These are phyloP conservation scores for Balanococcus diminutus DNA, from an alignment of 2,888 invertebrate species.

Conservation along the genomic window DNA sequence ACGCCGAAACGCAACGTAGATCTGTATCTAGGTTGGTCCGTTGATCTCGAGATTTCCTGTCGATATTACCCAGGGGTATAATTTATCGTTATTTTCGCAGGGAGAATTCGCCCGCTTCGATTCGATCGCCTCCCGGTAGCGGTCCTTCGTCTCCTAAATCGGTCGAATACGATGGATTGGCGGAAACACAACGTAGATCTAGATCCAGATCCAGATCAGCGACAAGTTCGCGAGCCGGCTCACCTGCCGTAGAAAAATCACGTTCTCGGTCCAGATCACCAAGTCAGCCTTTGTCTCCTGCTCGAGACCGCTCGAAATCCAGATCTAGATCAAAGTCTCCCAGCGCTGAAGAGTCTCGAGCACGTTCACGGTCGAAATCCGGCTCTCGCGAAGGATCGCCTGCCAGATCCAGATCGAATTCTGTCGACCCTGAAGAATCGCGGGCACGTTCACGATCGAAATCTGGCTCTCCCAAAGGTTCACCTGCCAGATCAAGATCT, in stretches of 20 bases:
- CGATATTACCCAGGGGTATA: background rate
- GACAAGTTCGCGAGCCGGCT: conserved; percentile 58
- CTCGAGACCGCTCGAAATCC: conserved; percentile 58
- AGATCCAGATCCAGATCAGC: conserved; percentile 57
- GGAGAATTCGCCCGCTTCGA: background rate
- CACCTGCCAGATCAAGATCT: conserved; percentile 57
- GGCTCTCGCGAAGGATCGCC: conserved; percentile 59
- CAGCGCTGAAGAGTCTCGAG: conserved; percentile 58
- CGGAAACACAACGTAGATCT: conserved; percentile 57
- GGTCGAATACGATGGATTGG: conserved; percentile 57
- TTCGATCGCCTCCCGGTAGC: background rate
- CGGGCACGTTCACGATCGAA: conserved; percentile 59
- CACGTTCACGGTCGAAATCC: conserved; percentile 59
- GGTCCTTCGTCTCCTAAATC: conserved; percentile 57
- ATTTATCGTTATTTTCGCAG: background rate
- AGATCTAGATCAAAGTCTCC: conserved; percentile 56
- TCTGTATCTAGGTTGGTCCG: background rate
- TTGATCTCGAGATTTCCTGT: background rate
- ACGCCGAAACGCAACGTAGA: conserved; percentile 6
- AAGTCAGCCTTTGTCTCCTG: background rate
- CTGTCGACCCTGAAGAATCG: conserved; percentile 59
- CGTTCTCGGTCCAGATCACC: conserved; percentile 58
- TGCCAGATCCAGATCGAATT: conserved; percentile 57
- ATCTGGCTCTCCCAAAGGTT: no score
- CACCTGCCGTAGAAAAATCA: conserved; percentile 60